A percentile compares a stretch with the other conserved stretches of the same genome.
phyloP scores from a whole-genome alignment of 2,797 vertebrate genomes.

The Rhynchonycteris naso region DNA sequence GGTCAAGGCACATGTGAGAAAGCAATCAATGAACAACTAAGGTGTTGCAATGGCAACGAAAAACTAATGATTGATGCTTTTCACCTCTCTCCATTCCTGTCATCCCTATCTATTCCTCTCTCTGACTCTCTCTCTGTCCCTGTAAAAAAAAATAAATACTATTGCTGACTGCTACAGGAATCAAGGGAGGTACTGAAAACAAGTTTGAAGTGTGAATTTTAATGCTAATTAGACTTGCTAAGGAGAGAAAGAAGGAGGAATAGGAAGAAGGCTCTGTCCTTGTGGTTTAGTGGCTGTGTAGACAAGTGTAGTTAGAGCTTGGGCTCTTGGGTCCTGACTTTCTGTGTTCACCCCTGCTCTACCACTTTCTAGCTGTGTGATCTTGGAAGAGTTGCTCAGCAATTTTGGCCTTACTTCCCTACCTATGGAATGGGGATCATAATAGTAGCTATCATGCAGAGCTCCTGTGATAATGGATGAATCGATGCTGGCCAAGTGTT shows the following conservation, averaged over 20 bases:
- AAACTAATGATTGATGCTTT: too few relatives aligned
- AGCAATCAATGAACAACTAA: too few relatives aligned
- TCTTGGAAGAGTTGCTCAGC: neutral
- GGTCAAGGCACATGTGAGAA: too few relatives aligned
- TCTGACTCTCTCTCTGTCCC: too few relatives aligned
- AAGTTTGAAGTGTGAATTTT: neutral
- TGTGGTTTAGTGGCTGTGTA: neutral
- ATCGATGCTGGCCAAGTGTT: too few relatives aligned
- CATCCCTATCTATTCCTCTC: too few relatives aligned
- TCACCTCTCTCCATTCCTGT: too few relatives aligned
- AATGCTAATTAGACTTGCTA: neutral
- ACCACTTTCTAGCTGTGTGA: neutral
- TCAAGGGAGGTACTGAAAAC: neutral
- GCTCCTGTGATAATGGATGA: neutral
- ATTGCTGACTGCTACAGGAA: neutral
- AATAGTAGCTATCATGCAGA: neutral
- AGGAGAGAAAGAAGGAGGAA: neutral
- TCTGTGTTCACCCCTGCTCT: neutral
- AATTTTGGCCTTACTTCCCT: neutral
- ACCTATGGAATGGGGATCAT: neutral
- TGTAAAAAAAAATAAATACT: too few relatives aligned
- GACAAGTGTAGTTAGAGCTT: too few relatives aligned
- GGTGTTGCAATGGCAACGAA: too few relatives aligned
- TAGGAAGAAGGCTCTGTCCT: fast-evolving
- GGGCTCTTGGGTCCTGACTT: neutral